Evolutionary conservation across 2,113 vertebrate genomes (phyloP).

Genomic region (Pithys albifrons): DNA sequence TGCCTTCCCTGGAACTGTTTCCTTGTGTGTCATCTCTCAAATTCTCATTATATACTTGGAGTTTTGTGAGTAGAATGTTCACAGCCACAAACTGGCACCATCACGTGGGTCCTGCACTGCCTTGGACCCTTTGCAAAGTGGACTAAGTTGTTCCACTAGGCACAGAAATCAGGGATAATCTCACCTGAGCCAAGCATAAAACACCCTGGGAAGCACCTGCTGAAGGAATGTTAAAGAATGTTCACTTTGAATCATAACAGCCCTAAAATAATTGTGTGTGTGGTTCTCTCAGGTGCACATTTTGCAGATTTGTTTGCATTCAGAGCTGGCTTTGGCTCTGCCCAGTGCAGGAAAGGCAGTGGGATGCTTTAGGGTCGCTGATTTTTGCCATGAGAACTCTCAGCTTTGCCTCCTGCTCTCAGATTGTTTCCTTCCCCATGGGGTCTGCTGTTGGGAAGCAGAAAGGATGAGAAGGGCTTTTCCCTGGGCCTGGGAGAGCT

Average conservation of each 20-base stretch:
- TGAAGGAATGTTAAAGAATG: not conserved
- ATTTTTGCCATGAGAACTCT: not conserved
- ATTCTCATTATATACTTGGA: not conserved
- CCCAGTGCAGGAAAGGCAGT: not conserved
- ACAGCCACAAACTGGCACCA: not conserved
- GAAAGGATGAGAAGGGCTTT: not conserved
- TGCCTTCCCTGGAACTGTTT: not conserved
- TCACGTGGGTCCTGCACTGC: not conserved
- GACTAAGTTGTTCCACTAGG: not conserved
- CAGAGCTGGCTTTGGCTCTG: not conserved
- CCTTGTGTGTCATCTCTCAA: not conserved
- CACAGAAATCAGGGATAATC: not conserved
- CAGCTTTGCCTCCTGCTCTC: not conserved
- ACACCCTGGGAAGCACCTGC: not conserved
- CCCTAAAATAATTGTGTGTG: not conserved
- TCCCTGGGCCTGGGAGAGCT: not conserved
- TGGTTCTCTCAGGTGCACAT: accelerated
- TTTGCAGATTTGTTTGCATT: not conserved
- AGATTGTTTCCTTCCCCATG: accelerated
- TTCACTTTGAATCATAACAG: not conserved
- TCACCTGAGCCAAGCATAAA: not conserved
- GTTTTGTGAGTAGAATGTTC: not conserved
- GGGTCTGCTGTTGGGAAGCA: not conserved
- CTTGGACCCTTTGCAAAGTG: not conserved
- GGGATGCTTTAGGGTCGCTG: not conserved